Evolutionary conservation across 2,888 invertebrate species (phyloP).

Genomic region (Polietes domitor): DNA sequence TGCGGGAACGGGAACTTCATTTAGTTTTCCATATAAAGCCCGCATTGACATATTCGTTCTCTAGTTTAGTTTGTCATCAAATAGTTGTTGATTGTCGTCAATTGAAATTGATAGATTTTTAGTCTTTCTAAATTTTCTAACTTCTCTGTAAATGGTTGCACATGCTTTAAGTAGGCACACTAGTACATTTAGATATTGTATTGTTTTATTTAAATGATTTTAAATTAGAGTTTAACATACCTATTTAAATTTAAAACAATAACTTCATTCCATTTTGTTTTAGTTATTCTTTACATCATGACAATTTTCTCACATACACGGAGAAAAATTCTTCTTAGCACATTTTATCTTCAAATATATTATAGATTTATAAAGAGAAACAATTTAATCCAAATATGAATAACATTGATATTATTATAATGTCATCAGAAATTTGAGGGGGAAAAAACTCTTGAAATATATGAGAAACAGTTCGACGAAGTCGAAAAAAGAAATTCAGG

Average conservation of each 20-base stretch:
- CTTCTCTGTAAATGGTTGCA: neutral
- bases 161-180: neutral
- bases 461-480: too few species aligned
- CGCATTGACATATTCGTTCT: slow-evolving; percentile 60
- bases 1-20: slow-evolving; percentile 33
- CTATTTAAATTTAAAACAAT: neutral
- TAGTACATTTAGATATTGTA: neutral
- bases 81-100: slow-evolving; percentile 58
- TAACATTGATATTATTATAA: too few species aligned
- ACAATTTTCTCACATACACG: too few species aligned
- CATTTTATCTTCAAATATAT: too few species aligned
- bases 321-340: too few species aligned
- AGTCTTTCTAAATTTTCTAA: neutral
- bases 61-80: slow-evolving; percentile 3
- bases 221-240: neutral
- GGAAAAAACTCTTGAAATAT: too few species aligned
- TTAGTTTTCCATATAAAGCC: slow-evolving; percentile 44
- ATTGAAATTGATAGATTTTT: slow-evolving; percentile 67
- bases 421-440: too few species aligned
- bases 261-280: neutral
- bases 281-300: too few species aligned
- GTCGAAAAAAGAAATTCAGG: too few species aligned
- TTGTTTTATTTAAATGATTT: neutral
- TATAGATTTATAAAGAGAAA: too few species aligned
- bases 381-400: too few species aligned